Evolutionary conservation across 2,797 vertebrate genomes (phyloP).

Genomic region (Hemibagrus guttatus): DNA sequence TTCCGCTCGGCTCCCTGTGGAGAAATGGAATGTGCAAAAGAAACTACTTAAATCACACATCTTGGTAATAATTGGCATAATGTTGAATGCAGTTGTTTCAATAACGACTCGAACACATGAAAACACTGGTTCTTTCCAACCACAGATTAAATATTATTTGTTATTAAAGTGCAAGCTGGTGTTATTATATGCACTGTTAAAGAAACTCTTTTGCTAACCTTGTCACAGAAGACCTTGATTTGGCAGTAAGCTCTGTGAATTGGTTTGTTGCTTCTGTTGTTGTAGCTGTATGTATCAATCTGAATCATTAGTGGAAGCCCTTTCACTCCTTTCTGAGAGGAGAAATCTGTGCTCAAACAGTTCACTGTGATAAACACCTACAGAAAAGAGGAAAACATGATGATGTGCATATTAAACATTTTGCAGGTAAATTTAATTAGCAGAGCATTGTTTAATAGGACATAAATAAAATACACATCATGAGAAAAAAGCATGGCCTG

Average conservation of each 20-base stretch:
- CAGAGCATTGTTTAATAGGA: neutral
- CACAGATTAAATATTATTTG: neutral
- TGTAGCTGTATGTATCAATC: conserved; percentile 98
- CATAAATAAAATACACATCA: neutral
- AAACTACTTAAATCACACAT: neutral
- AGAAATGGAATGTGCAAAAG: neutral
- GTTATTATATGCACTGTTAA: neutral
- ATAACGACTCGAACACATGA: neutral
- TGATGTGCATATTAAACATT: neutral
- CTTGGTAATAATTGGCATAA: neutral
- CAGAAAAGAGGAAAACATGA: conserved; percentile 4
- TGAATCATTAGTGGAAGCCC: conserved; percentile 98
- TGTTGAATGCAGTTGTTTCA: neutral
- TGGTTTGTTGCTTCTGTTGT: conserved; percentile 97
- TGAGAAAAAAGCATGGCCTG: neutral
- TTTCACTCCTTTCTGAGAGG: conserved; percentile 97
- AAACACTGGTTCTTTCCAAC: no score
- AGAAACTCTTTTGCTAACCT: conserved; percentile 75
- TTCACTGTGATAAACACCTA: conserved; percentile 99
- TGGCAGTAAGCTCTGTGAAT: conserved; percentile 95
- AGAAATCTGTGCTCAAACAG: conserved; percentile 97
- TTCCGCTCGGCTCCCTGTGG: conserved; percentile 94
- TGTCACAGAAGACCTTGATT: conserved; percentile 99
- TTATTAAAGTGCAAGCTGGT: neutral
- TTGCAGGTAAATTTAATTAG: neutral